phyloP scores from a whole-genome alignment of 2,888 invertebrate species.

The Xylophagus ater region DNA sequence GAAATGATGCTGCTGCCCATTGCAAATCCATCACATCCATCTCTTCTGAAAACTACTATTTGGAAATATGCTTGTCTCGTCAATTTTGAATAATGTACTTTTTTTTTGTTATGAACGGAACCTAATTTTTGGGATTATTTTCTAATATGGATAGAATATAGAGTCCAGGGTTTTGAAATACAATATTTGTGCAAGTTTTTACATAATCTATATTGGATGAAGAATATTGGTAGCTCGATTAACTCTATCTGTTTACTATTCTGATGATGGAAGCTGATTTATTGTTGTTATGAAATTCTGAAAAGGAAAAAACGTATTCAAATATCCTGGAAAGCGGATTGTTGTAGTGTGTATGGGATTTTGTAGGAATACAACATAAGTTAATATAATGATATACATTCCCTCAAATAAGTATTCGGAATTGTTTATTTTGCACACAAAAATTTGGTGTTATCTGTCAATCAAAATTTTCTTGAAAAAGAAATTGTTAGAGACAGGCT shows the following conservation, averaged over 20 bases:
- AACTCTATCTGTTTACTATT: not conserved
- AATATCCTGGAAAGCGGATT: not conserved
- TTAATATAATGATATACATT: too few relatives aligned
- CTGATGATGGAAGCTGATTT: not conserved
- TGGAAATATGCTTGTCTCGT: not conserved
- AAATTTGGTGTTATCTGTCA: too few relatives aligned
- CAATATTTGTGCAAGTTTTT: too few relatives aligned
- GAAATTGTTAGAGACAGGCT: too few relatives aligned
- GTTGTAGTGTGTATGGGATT: not conserved
- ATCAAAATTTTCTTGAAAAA: too few relatives aligned
- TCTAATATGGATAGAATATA: not conserved
- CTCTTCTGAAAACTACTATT: not conserved
- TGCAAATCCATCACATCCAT: not conserved
- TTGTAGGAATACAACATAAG: slow-evolving; percentile 2
- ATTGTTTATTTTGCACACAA: too few relatives aligned
- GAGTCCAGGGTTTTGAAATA: too few relatives aligned
- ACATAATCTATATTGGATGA: too few relatives aligned
- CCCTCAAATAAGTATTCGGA: too few relatives aligned
- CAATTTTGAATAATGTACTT: not conserved
- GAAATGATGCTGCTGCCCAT: not conserved
- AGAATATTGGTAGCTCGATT: slow-evolving; percentile 5
- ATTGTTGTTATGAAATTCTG: slow-evolving; percentile 5
- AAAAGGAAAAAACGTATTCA: not conserved
- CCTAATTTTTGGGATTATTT: not conserved
- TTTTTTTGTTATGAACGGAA: not conserved